Percentiles rank a stretch among this genome's conserved stretches.
Evolutionary conservation across 2,888 invertebrate species (phyloP).

Genomic region (Horisme vitalbata): DNA sequence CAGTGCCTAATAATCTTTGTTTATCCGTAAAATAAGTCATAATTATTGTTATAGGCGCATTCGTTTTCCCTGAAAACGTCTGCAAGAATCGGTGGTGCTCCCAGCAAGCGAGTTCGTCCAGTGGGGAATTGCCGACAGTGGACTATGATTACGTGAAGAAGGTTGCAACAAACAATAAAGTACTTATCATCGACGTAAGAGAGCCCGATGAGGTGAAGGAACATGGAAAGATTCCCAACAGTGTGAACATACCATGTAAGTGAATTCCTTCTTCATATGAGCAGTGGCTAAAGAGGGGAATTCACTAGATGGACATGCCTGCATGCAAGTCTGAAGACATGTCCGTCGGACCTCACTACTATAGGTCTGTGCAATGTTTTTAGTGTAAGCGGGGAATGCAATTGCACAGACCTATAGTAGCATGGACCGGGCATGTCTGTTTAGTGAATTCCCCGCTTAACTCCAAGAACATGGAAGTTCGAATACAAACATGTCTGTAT

Average conservation of each 20-base stretch:
- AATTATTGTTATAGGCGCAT: constrained; percentile 22
- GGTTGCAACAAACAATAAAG: constrained; percentile 47
- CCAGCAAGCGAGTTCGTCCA: constrained; percentile 33
- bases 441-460: no score
- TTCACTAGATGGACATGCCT: no score
- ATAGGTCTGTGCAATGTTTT: no score
- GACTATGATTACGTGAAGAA: constrained; percentile 72
- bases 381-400: no score
- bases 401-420: no score
- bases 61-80: constrained; percentile 11
- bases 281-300: no score
- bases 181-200: constrained; percentile 88
- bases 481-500: no score
- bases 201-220: constrained; percentile 88
- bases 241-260: constrained; percentile 90
- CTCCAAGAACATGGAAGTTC: no score
- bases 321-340: no score
- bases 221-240: constrained; percentile 87
- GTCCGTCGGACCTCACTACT: no score
- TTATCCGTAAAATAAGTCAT: neutral
- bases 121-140: constrained; percentile 53
- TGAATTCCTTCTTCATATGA: no score
- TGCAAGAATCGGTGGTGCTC: constrained; percentile 43
- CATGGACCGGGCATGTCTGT: no score
- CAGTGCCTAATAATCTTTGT: neutral